Conservation (phyloP, 1,140 invertebrate species). For the Leptinotarsa defecta region DNA sequence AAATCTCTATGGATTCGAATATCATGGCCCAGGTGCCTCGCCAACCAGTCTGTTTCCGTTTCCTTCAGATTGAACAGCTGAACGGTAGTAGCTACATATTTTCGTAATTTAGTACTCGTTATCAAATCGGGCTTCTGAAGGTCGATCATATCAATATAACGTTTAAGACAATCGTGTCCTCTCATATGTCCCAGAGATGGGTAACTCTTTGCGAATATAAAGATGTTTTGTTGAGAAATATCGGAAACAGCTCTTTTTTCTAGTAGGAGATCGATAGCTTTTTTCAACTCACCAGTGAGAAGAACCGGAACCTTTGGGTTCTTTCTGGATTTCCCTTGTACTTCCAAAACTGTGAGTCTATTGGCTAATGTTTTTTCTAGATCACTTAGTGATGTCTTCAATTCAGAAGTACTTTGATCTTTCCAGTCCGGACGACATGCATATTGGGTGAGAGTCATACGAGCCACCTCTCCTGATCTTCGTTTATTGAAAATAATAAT, state of each 20-base stretch:
- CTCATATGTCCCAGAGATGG: background rate
- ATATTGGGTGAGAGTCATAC: conserved; percentile 26
- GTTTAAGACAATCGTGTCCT: background rate
- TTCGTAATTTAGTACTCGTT: conserved; percentile 9
- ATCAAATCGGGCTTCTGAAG: background rate
- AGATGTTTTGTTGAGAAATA: background rate
- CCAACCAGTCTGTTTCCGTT: background rate
- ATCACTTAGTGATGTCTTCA: conserved; percentile 23
- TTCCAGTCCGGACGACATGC: conserved; percentile 9
- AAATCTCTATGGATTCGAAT: conserved; percentile 15
- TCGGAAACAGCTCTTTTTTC: background rate
- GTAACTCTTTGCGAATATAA: background rate
- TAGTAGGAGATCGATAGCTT: conserved; percentile 20
- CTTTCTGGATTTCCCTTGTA: conserved; percentile 23
- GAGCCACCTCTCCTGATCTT: conserved; percentile 24
- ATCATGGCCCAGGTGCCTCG: conserved; percentile 14
- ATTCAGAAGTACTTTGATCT: conserved; percentile 10
- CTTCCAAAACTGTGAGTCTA: conserved; percentile 19
- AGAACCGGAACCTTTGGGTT: conserved; percentile 24
- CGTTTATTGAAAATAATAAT: conserved; percentile 30
- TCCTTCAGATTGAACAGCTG: conserved; percentile 11
- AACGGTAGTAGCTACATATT: conserved; percentile 12
- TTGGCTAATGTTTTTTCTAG: conserved; percentile 22
- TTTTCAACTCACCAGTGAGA: conserved; percentile 23
- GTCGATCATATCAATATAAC: background rate